Base-by-base conservation (phyloP, 2,797 vertebrate genomes). In the Graptemys geographica region DNA sequence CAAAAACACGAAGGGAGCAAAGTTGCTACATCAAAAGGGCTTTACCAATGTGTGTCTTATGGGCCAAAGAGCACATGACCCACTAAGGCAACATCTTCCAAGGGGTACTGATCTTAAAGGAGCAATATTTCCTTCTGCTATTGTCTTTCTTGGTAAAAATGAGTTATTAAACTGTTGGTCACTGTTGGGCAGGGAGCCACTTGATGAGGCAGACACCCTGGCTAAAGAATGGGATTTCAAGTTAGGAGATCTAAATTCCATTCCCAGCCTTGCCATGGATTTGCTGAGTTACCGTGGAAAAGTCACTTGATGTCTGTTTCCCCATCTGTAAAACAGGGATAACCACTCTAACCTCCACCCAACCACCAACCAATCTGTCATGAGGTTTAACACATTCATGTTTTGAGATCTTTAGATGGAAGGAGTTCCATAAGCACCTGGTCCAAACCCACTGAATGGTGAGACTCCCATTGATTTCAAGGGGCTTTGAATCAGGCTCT, bases 81-180 rank as follows among this genome's bases (percentile, higher is more conserved):
- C 37, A n/a, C 56, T 84, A 79, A 65, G 23, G 72, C 25, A 44
- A 47, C 72, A 49, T 13, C 56, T 65, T 23, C 74, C 83, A 33
- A 85, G 85, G 18, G 15, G 90, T 49, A 78, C 15, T 69, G 79
- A 76, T 78, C 86, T 92, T 86, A 78, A 31, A 89, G 18, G 86
- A n/a, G 16, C 89, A 49, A 33, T 44, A 12, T 37, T 41, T 12
- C 57, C 80, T 79, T 85, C 55, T 80, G 88, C 88, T 84, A 19
- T 95, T 76, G 31, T 84, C 91, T 90, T 84, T 37, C 52, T 56
- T 65, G 8, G n/a, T 94, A 79, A 83, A 89, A 90, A 90, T 2
- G 11, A 90, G 74, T 41, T 76, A 79, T n/a, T 72, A 44, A 72
- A 41, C 23, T 37, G 69, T 11, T 25, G 21, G 69, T 72, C 69